These are phyloP conservation scores for Pachyrhynchus sulphureomaculatus DNA, from an alignment of 1,140 invertebrate genomes.

Conservation along the genomic window DNA sequence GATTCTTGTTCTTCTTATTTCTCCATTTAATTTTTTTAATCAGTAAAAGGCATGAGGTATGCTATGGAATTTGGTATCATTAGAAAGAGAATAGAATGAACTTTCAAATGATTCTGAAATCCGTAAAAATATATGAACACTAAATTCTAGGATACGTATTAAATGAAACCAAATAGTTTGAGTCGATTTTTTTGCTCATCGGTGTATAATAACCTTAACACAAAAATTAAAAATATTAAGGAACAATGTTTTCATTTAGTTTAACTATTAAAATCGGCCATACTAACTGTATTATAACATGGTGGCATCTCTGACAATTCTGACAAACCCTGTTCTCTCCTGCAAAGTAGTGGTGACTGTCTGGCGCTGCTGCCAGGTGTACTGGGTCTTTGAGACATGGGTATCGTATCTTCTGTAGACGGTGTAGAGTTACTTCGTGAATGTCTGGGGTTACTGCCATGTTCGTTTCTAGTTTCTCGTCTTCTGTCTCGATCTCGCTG, in stretches of 20 bases:
- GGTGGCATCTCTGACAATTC: constrained; percentile 52
- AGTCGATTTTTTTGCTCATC: no score
- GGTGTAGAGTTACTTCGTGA: constrained; percentile 38
- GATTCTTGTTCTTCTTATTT: no score
- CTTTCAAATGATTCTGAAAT: no score
- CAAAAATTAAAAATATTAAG: neutral
- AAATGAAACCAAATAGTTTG: no score
- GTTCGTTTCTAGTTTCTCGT: constrained; percentile 45
- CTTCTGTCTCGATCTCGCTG: constrained; percentile 61
- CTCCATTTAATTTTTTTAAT: no score
- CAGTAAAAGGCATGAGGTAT: no score
- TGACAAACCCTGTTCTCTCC: constrained; percentile 35
- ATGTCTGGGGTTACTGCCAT: constrained; percentile 11
- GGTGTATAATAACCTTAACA: constrained; percentile 31
- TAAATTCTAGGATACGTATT: no score
- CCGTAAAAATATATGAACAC: no score
- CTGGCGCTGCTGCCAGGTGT: constrained; percentile 42
- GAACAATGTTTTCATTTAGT: no score
- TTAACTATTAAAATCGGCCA: no score
- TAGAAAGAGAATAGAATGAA: no score
- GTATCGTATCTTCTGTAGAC: constrained; percentile 46
- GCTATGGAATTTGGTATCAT: no score
- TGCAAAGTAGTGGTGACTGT: constrained; percentile 38
- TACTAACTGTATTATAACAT: constrained; percentile 50
- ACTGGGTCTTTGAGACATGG: constrained; percentile 52